These are phyloP conservation scores for Mizuhopecten yessoensis DNA, from an alignment of 1,140 invertebrate species.

Conservation along the genomic window DNA sequence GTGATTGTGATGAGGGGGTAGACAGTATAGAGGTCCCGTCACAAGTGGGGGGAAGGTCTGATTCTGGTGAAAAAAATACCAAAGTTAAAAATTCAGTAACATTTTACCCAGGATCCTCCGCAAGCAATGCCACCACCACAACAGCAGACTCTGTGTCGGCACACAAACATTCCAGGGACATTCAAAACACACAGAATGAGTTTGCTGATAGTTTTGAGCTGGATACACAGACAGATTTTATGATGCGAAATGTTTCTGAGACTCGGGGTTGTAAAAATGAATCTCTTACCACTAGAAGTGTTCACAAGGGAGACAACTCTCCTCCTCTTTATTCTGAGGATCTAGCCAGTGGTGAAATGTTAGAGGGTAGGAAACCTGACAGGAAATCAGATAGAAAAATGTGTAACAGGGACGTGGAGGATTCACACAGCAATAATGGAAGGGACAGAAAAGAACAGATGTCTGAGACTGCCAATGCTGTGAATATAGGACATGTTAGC, in stretches of 20 bases:
- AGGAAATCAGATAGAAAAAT: not conserved
- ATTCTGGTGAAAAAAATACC: not conserved
- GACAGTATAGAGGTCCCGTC: not conserved
- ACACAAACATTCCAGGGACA: conserved; percentile 35
- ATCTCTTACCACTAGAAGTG: not conserved
- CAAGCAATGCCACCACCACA: not conserved
- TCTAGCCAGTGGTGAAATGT: not conserved
- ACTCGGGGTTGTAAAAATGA: not conserved
- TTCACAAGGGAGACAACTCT: not conserved
- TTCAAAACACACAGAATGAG: conserved; percentile 43
- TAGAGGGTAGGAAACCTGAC: not conserved
- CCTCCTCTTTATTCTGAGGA: not conserved
- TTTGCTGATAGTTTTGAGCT: conserved; percentile 56
- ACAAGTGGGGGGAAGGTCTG: not conserved
- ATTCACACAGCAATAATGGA: not conserved
- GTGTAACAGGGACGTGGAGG: not conserved
- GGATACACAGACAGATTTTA: not conserved
- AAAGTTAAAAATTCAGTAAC: not conserved
- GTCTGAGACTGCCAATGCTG: no score
- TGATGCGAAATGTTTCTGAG: not conserved
- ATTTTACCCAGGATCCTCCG: not conserved
- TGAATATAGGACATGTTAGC: no score
- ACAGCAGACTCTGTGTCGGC: not conserved
- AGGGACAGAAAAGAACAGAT: not conserved
- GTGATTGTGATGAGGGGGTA: not conserved